Evolutionary conservation across 2,113 vertebrate genomes (phyloP).

Genomic region (Athene noctua): DNA sequence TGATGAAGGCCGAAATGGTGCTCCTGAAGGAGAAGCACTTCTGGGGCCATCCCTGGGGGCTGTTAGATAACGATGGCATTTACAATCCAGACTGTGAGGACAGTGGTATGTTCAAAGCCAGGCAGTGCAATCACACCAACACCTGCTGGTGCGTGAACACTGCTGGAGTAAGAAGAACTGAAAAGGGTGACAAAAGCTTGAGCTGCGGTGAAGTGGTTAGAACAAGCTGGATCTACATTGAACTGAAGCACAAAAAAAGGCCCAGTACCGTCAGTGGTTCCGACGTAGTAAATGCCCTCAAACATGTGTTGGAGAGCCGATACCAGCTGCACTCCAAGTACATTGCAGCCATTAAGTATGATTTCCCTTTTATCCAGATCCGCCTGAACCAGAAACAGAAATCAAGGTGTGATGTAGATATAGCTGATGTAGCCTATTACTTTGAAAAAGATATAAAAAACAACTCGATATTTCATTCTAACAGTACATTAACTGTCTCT

Average conservation of each 20-base stretch:
- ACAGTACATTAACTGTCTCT: background rate
- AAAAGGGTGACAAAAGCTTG: conserved; percentile 75
- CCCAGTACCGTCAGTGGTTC: conserved; percentile 32
- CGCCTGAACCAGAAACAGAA: conserved; percentile 70
- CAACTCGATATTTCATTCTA: conserved; percentile 65
- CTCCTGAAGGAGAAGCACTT: background rate
- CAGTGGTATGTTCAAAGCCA: conserved; percentile 78
- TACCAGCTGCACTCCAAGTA: conserved; percentile 68
- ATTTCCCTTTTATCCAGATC: conserved; percentile 73
- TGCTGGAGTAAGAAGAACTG: conserved; percentile 80
- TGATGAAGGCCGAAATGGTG: conserved; percentile 82
- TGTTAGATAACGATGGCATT: conserved; percentile 83
- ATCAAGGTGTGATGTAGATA: conserved; percentile 26
- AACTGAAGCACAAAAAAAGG: conserved; percentile 47
- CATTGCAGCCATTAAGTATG: conserved; percentile 66
- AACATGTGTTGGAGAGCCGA: conserved; percentile 39
- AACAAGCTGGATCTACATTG: conserved; percentile 69
- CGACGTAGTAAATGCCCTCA: background rate
- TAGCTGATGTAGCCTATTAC: conserved; percentile 80
- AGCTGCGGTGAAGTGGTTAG: conserved; percentile 80
- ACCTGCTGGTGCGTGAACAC: conserved; percentile 91
- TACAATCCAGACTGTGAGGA: conserved; percentile 80
- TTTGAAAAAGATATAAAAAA: conserved; percentile 86
- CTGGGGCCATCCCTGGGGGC: conserved; percentile 63
- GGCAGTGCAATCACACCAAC: conserved; percentile 81